Conservation (phyloP, 2,888 invertebrate species). For the Macaria liturata region DNA sequence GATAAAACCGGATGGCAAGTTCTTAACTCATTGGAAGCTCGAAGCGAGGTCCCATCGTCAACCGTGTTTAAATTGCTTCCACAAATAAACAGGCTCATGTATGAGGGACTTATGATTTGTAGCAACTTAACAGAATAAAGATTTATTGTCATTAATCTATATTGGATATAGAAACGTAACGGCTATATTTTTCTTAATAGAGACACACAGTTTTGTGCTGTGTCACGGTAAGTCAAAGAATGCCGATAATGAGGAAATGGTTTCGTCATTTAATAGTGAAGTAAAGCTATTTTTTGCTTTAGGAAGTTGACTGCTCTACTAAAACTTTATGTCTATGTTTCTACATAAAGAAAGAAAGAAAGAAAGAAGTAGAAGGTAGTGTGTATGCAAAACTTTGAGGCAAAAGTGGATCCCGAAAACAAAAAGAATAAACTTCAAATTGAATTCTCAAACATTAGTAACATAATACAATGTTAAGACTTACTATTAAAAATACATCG, state of each 20-base stretch:
- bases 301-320: no score
- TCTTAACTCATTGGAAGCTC: constrained; percentile 34
- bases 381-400: no score
- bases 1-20: constrained; percentile 45
- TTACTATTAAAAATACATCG: constrained; percentile 1
- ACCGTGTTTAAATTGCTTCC: constrained; percentile 61
- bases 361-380: no score
- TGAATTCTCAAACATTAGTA: no score
- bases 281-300: no score
- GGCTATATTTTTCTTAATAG: constrained; percentile 4
- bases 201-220: constrained; percentile 11
- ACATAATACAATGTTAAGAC: background rate
- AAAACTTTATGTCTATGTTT: no score
- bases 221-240: constrained; percentile 12
- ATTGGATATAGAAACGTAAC: constrained; percentile 20
- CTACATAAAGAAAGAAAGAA: no score
- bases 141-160: constrained; percentile 34
- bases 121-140: constrained; percentile 32
- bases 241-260: background rate
- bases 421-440: no score
- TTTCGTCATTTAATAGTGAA: no score
- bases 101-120: constrained; percentile 39
- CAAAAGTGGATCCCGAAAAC: no score
- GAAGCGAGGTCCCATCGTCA: constrained; percentile 42
- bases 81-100: constrained; percentile 48